Evolutionary conservation across 2,797 vertebrate genomes (phyloP).

Genomic region (Molossus molossus): DNA sequence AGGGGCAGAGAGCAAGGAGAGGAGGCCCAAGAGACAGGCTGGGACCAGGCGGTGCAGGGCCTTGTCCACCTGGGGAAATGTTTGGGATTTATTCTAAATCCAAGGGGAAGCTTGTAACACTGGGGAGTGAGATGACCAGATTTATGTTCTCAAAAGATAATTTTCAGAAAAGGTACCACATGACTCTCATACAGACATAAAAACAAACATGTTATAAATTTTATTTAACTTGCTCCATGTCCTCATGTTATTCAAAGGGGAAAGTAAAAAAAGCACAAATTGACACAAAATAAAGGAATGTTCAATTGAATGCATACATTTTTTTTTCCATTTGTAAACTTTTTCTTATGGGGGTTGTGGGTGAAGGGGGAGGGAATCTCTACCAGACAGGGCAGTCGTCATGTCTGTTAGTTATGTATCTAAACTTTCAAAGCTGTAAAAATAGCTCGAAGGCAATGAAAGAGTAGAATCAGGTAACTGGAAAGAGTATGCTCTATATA

Average conservation of each 20-base stretch:
- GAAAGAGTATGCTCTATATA: neutral
- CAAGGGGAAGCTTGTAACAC: neutral
- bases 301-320: neutral
- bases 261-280: neutral
- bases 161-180: constrained; percentile 65
- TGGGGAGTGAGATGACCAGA: neutral
- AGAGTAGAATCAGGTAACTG: neutral
- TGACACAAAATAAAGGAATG: neutral
- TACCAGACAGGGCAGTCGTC: neutral
- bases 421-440: constrained; percentile 41
- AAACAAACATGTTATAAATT: constrained; percentile 36
- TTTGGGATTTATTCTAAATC: neutral
- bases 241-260: constrained; percentile 19
- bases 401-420: neutral
- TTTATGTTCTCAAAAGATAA: constrained; percentile 64
- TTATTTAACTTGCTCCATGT: constrained; percentile 27
- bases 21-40: accelerated
- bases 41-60: too few species aligned
- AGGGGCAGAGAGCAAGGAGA: neutral
- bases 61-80: neutral
- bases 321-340: neutral
- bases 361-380: neutral
- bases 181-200: constrained; percentile 26
- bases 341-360: neutral
- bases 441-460: constrained; percentile 12